phyloP scores from a whole-genome alignment of 1,140 invertebrate species.

The Matsumurasca onukii region DNA sequence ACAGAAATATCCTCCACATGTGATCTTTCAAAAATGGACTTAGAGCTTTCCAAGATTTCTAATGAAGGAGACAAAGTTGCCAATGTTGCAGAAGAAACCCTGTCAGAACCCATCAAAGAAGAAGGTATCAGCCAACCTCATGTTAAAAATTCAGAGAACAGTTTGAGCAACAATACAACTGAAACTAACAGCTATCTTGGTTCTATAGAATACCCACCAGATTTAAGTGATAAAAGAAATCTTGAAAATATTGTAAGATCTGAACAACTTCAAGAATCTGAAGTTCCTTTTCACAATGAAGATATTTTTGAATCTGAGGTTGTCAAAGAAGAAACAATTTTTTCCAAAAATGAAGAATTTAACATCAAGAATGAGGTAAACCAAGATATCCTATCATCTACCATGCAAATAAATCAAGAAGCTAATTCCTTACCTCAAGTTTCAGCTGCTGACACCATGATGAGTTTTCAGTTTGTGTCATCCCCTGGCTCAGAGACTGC shows the following conservation, averaged over 20 bases:
- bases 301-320: not conserved
- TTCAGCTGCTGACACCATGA: not conserved
- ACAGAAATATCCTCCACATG: slow-evolving; percentile 13
- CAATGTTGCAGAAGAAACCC: not conserved
- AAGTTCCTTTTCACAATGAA: not conserved
- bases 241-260: not conserved
- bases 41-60: not conserved
- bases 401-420: no score
- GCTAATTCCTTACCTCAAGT: no score
- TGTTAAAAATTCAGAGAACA: not conserved
- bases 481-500: not conserved
- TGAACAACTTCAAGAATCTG: not conserved
- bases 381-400: no score
- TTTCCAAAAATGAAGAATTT: not conserved
- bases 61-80: not conserved
- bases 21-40: not conserved
- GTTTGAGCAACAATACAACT: not conserved
- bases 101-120: not conserved
- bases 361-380: not conserved
- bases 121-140: not conserved
- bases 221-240: not conserved
- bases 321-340: not conserved
- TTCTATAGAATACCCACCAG: not conserved
- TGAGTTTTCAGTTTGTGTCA: not conserved
- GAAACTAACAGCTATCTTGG: not conserved